These are phyloP conservation scores for Gobiocypris rarus DNA, from an alignment of 2,113 vertebrate species.

Conservation along the genomic window DNA sequence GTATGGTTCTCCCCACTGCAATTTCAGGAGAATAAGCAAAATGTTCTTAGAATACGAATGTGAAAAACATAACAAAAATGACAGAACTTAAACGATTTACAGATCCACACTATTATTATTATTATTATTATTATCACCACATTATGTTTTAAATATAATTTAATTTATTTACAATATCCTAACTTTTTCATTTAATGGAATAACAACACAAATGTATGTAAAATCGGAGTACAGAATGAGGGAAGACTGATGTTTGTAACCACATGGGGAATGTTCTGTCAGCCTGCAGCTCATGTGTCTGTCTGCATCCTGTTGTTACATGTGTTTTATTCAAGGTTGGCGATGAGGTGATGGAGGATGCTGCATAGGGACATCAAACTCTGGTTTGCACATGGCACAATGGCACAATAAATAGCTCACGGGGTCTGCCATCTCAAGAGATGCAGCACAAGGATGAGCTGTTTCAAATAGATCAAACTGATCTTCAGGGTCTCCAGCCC, in stretches of 20 bases:
- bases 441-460: slow-evolving; percentile 9
- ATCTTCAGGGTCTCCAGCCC: slow-evolving; percentile 5
- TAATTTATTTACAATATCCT: too few species aligned
- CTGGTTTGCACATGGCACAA: too few species aligned
- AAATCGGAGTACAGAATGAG: not conserved
- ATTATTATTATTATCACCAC: too few species aligned
- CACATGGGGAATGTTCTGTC: slow-evolving; percentile 16
- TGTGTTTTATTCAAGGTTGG: slow-evolving; percentile 3
- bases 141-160: too few species aligned
- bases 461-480: slow-evolving; percentile 22
- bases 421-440: slow-evolving; percentile 9
- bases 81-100: not conserved
- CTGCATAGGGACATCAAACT: slow-evolving; percentile 16
- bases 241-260: not conserved
- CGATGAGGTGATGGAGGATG: not conserved
- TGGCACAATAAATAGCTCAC: too few species aligned
- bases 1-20: not conserved
- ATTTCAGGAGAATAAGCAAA: not conserved
- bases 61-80: not conserved
- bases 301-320: not conserved
- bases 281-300: slow-evolving; percentile 10
- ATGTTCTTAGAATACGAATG: not conserved
- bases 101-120: not conserved
- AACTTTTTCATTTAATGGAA: not conserved
- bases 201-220: not conserved